Conservation (phyloP, 2,888 invertebrate species). For the Campoletis raptor region DNA sequence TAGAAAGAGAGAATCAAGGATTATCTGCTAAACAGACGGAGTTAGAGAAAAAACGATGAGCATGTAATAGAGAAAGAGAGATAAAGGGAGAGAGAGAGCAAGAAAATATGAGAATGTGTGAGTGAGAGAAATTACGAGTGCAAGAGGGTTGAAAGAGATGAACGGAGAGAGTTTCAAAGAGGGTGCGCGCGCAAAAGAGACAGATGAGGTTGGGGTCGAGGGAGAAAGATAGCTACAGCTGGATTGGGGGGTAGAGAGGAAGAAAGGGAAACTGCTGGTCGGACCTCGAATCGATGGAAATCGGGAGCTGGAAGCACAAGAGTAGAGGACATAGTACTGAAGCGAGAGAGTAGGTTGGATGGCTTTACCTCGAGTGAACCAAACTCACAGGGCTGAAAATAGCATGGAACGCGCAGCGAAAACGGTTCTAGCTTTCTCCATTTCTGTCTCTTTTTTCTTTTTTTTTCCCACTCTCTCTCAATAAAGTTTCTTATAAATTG, state of each 20-base stretch:
- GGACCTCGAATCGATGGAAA: slow-evolving; percentile 72
- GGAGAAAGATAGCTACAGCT: slow-evolving; percentile 40
- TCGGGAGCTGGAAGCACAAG: slow-evolving; percentile 64
- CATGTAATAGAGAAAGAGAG: not conserved
- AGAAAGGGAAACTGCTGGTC: slow-evolving; percentile 47
- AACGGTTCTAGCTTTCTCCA: slow-evolving; percentile 59
- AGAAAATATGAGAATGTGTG: slow-evolving; percentile 4
- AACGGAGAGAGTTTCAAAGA: slow-evolving; percentile 29
- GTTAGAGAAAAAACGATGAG: not conserved
- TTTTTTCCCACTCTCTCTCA: slow-evolving; percentile 32
- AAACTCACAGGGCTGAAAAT: slow-evolving; percentile 72
- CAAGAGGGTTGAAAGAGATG: slow-evolving; percentile 44
- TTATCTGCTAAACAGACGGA: slow-evolving; percentile 11
- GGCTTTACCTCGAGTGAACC: slow-evolving; percentile 67
- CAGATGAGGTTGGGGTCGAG: slow-evolving; percentile 36
- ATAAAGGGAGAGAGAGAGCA: not conserved
- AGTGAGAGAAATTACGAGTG: not conserved
- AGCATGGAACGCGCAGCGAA: slow-evolving; percentile 65
- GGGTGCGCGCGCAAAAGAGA: slow-evolving; percentile 36
- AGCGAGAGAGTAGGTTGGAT: slow-evolving; percentile 52
- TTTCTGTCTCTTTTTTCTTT: slow-evolving; percentile 52
- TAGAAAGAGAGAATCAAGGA: not conserved
- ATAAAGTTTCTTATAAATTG: slow-evolving; percentile 1
- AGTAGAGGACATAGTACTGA: slow-evolving; percentile 37
- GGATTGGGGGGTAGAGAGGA: not conserved